These are phyloP conservation scores for Dermatemys mawii DNA, from an alignment of 2,113 vertebrate species.

Conservation along the genomic window DNA sequence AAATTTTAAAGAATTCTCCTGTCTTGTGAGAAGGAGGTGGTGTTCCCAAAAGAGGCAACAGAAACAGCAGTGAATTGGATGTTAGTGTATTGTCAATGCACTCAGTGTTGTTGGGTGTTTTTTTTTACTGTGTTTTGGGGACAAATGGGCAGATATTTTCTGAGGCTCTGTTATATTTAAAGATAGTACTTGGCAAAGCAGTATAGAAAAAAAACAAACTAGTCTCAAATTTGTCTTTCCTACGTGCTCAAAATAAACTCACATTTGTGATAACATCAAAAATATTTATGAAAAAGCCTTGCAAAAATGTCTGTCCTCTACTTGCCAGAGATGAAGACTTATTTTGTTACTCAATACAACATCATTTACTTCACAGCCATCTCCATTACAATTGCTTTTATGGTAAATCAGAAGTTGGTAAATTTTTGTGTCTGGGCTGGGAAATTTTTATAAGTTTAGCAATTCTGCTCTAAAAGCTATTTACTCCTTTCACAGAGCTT, in stretches of 20 bases:
- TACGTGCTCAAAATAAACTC: not conserved
- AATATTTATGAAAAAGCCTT: not conserved
- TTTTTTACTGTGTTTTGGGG: not conserved
- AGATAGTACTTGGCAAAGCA: not conserved
- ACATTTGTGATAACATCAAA: not conserved
- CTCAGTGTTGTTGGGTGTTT: not conserved
- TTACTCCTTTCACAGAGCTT: not conserved
- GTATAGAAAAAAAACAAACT: not conserved
- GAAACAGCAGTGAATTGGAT: not conserved
- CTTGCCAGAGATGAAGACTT: not conserved
- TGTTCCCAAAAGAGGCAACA: not conserved
- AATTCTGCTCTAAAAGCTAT: not conserved
- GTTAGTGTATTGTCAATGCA: not conserved
- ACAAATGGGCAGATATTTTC: not conserved
- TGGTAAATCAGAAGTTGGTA: not conserved
- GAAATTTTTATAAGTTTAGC: constrained; percentile 1
- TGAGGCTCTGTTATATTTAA: not conserved
- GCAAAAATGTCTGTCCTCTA: not conserved
- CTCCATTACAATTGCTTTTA: not conserved
- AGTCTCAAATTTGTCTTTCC: not conserved
- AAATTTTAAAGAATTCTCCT: not conserved
- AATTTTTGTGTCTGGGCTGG: not conserved
- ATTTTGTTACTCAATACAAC: not conserved
- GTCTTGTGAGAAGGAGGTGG: not conserved
- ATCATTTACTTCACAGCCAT: not conserved